Evolutionary conservation across 2,113 vertebrate genomes (phyloP).

Genomic region (Nesoenas mayeri): DNA sequence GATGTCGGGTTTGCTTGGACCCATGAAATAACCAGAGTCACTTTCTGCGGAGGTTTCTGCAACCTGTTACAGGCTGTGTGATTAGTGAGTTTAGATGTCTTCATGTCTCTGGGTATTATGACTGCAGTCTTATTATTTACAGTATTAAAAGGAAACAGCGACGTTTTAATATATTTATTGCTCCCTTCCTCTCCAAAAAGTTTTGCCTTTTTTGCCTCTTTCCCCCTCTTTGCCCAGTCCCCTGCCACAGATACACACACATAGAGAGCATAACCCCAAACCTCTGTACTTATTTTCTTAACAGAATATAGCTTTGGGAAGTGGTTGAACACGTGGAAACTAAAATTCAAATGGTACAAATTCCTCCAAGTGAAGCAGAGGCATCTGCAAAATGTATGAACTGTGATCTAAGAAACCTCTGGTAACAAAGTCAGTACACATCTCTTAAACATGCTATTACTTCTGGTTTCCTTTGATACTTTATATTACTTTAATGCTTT

Average conservation of each 20-base stretch:
- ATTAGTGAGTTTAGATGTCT: neutral
- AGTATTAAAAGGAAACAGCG: neutral
- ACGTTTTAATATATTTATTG: neutral
- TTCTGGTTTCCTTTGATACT: constrained; percentile 25
- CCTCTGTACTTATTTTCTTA: neutral
- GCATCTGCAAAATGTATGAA: neutral
- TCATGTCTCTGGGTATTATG: neutral
- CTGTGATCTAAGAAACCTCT: constrained; percentile 33
- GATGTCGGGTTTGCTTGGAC: neutral
- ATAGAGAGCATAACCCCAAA: neutral
- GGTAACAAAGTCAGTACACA: neutral
- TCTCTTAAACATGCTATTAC: neutral
- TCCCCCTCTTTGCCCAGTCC: neutral
- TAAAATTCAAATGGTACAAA: neutral
- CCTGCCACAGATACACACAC: neutral
- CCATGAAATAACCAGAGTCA: neutral
- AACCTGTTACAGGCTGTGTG: neutral
- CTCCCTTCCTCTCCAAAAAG: neutral
- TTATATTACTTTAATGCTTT: neutral
- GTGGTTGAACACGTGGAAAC: neutral
- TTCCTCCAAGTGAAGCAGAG: neutral
- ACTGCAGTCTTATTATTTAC: neutral
- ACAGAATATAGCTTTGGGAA: neutral
- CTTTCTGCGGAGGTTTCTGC: neutral
- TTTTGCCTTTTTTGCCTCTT: neutral